Evolutionary conservation across 2,888 invertebrate species (phyloP).

Genomic region (Xylota sylvarum): DNA sequence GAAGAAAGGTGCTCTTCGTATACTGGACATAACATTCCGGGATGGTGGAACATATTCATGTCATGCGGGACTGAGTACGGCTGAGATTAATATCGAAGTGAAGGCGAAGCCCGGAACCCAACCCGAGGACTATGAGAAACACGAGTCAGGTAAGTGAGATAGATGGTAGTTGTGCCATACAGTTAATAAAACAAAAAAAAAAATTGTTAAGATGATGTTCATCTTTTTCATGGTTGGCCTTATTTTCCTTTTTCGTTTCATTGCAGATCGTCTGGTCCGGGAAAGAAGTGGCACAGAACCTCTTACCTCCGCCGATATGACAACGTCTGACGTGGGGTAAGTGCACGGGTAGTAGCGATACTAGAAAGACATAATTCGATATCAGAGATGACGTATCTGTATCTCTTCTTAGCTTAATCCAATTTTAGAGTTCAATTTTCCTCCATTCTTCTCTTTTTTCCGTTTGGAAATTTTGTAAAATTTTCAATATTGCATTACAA

Average conservation of each 20-base stretch:
- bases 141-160: slow-evolving; percentile 83
- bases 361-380: slow-evolving; percentile 72
- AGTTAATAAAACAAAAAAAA: slow-evolving; percentile 47
- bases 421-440: slow-evolving; percentile 70
- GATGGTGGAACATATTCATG: slow-evolving; percentile 96
- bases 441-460: not conserved
- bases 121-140: slow-evolving; percentile 90
- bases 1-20: slow-evolving; percentile 95
- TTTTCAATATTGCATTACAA: slow-evolving; percentile 65
- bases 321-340: slow-evolving; percentile 82
- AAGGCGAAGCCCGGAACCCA: slow-evolving; percentile 93
- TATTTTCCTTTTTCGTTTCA: slow-evolving; percentile 9
- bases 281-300: slow-evolving; percentile 84
- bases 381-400: slow-evolving; percentile 68
- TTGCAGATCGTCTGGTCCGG: slow-evolving; percentile 83
- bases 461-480: slow-evolving; percentile 30
- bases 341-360: slow-evolving; percentile 53
- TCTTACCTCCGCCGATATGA: slow-evolving; percentile 84
- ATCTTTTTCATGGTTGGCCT: slow-evolving; percentile 13
- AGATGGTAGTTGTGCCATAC: slow-evolving; percentile 4
- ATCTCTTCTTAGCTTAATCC: slow-evolving; percentile 66
- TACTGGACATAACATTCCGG: slow-evolving; percentile 91
- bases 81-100: slow-evolving; percentile 92
- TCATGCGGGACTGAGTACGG: slow-evolving; percentile 92
- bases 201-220: slow-evolving; percentile 35